Evolutionary conservation across 2,797 vertebrate species (phyloP).

Genomic region (Leuciscus waleckii): DNA sequence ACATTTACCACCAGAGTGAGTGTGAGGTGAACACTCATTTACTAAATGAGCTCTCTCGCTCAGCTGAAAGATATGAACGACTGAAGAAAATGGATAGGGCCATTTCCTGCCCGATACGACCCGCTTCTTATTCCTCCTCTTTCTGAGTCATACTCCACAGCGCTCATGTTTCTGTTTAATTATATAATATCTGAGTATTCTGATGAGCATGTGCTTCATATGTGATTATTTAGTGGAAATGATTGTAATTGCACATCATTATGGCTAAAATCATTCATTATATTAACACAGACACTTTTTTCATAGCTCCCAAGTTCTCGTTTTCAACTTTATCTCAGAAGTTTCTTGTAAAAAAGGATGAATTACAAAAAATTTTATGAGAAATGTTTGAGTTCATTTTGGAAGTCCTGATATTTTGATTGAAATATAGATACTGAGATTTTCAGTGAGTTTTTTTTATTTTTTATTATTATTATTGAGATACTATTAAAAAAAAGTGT

Average conservation of each 20-base stretch:
- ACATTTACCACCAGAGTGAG: slow-evolving; percentile 51
- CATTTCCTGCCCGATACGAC: slow-evolving; percentile 4
- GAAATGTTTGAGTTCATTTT: not conserved
- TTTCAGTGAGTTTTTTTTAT: too few relatives aligned
- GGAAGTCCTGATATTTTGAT: not conserved
- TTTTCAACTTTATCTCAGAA: not conserved
- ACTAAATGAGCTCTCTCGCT: slow-evolving; percentile 45
- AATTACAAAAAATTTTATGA: not conserved
- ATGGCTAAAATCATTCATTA: not conserved
- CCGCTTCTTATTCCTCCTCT: not conserved
- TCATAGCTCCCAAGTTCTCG: not conserved
- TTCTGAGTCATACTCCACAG: not conserved
- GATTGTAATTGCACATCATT: slow-evolving; percentile 3
- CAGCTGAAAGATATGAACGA: slow-evolving; percentile 42
- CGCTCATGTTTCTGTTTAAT: slow-evolving; percentile 5
- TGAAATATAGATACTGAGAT: not conserved
- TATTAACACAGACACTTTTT: not conserved
- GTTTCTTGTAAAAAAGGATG: not conserved
- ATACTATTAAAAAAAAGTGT: not conserved
- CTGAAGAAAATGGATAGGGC: slow-evolving; percentile 18
- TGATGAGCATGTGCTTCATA: not conserved
- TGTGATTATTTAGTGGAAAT: not conserved
- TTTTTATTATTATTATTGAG: too few relatives aligned
- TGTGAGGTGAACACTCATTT: slow-evolving; percentile 43
- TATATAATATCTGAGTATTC: not conserved